Conservation (phyloP, 2,113 vertebrate species). For the Sapajus apella region DNA sequence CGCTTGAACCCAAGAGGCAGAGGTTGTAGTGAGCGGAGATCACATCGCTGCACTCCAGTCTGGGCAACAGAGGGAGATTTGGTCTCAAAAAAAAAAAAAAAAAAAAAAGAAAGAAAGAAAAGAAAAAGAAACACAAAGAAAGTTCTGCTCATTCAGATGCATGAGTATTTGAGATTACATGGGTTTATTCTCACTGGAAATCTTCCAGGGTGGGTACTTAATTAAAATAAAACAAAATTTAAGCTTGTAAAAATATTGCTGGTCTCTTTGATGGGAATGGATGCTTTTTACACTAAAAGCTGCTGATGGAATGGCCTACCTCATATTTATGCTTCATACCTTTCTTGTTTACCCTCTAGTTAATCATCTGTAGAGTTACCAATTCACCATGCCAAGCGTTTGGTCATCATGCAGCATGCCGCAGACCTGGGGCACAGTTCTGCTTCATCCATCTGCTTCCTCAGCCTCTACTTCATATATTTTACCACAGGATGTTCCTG, state of each 20-base stretch:
- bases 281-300: neutral
- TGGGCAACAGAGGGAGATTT: too few relatives aligned
- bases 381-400: neutral
- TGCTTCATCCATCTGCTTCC: neutral
- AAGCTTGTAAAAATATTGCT: neutral
- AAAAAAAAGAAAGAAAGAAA: too few relatives aligned
- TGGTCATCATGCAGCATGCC: neutral
- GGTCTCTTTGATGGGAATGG: neutral
- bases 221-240: constrained; percentile 13
- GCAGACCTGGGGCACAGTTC: neutral
- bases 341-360: neutral
- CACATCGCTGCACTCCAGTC: too few relatives aligned
- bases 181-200: neutral
- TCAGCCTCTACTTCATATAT: neutral
- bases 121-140: neutral
- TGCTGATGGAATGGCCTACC: neutral
- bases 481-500: constrained; percentile 39
- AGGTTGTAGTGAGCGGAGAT: too few relatives aligned
- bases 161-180: neutral
- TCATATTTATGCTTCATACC: neutral
- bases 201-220: neutral
- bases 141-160: neutral
- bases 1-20: too few relatives aligned
- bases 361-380: neutral
- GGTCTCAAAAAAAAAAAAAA: too few relatives aligned